Evolutionary conservation across 2,113 vertebrate genomes (phyloP).

Genomic region (Pachycephala philippinensis): DNA sequence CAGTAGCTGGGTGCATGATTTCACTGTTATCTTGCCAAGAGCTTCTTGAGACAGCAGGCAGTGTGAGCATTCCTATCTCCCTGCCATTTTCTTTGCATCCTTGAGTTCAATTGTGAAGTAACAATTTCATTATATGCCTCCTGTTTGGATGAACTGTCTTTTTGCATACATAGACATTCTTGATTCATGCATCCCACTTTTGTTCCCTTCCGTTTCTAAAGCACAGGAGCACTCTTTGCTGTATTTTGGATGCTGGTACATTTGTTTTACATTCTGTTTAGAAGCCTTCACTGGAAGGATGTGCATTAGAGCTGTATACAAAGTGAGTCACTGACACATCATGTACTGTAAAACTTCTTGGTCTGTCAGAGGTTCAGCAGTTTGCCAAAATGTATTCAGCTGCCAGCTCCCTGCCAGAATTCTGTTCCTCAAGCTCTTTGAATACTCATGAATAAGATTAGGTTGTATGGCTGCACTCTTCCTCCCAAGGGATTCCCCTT

Average conservation of each 20-base stretch:
- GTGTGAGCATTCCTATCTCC: not conserved
- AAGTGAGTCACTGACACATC: conserved; percentile 27
- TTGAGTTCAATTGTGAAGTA: not conserved
- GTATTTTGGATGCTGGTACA: not conserved
- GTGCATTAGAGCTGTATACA: conserved; percentile 11
- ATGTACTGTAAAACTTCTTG: not conserved
- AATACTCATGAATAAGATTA: conserved; percentile 49
- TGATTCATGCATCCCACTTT: not conserved
- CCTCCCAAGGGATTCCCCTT: not conserved
- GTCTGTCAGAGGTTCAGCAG: conserved; percentile 1
- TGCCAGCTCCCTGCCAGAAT: conserved; percentile 15
- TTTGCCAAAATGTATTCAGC: conserved; percentile 7
- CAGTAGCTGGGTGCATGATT: not conserved
- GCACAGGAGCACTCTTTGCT: not conserved
- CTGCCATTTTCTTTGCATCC: not conserved
- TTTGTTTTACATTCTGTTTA: not conserved
- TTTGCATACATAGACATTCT: not conserved
- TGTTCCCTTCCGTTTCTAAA: not conserved
- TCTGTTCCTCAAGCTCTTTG: conserved; percentile 30
- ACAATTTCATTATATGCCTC: not conserved
- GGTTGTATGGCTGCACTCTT: conserved; percentile 14
- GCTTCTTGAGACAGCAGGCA: not conserved
- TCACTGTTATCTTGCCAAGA: not conserved
- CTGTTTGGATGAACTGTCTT: not conserved
- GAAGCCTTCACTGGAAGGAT: conserved; percentile 3